Base-by-base conservation (phyloP, 2,888 invertebrate species). In the Aphrophora alni region DNA sequence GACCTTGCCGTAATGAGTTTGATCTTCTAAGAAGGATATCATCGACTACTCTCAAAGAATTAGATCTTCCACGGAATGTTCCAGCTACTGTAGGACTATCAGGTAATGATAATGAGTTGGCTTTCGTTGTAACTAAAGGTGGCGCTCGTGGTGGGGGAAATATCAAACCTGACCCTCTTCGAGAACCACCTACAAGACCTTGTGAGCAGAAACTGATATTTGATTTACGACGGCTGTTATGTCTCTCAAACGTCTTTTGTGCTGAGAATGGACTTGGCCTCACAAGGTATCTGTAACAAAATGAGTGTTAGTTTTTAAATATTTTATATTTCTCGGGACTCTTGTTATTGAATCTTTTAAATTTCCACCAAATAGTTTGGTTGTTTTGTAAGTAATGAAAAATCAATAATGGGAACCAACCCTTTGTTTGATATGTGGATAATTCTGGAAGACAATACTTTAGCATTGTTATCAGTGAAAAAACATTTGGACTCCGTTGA, bases 211-310 rank as follows among this genome's bases (percentile, higher is more conserved):
- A 96, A 87, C 96, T 96, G 86, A 97, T 96, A 89, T 97, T 97
- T 77, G 96, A 96, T 89, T 96, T 96, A 77, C 97, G 91, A 12
- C 97, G 91, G 83, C 96, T 96, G 88, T 97, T 97, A 89, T 97
- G 97, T 0, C 97, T 91, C 87, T 97, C 97, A 89, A 97, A 97
- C 0, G 97, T 97, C 89, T 97, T 97, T 89, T 97, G 97, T 27
- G 97, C 97, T 44, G 97, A 97, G 88, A 98, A 97, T 14, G 98
- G 98, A 87, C 97, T 97, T 0, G 98, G 98, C 14, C 97, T 92
- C 59, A 98, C 96, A 87, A 98, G 90, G 86, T 97, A 97, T 88
- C 96, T 97, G 90, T 51, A 89, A 83, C 33, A 8, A 8, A 33
- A 33, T n/a, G n/a, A 10, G 59, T 33, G 21, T 21, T 10, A 17